A percentile compares a stretch with the other conserved stretches of the same genome.
These are phyloP conservation scores for Geococcyx californianus DNA, from an alignment of 2,113 vertebrate genomes.

Conservation along the genomic window DNA sequence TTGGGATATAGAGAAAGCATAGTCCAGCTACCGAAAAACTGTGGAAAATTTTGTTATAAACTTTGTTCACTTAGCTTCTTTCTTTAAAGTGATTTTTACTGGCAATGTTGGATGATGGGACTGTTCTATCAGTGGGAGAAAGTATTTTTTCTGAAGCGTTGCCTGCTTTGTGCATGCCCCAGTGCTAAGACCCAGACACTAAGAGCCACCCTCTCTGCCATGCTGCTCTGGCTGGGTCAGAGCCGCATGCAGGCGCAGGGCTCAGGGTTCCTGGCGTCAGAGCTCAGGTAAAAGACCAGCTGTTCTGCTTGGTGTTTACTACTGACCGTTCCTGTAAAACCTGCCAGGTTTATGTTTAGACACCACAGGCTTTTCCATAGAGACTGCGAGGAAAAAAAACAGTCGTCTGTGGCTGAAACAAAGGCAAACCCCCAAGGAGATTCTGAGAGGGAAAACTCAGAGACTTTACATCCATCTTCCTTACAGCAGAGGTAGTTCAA, in stretches of 20 bases:
- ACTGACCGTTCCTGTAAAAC: neutral
- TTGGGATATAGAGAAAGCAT: neutral
- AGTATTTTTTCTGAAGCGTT: neutral
- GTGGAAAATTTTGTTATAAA: neutral
- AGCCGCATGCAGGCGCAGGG: rapidly evolving
- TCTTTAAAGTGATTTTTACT: neutral
- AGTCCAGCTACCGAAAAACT: neutral
- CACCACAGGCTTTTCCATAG: neutral
- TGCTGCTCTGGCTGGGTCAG: neutral
- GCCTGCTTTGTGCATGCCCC: rapidly evolving
- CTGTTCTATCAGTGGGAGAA: neutral
- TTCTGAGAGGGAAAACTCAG: neutral
- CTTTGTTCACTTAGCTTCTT: neutral
- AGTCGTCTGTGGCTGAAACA: neutral
- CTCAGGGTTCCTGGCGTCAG: neutral
- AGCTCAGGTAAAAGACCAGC: neutral
- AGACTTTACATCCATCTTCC: neutral
- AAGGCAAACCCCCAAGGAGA: neutral
- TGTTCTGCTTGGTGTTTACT: neutral
- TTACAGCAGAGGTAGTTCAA: neutral
- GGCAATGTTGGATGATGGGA: neutral
- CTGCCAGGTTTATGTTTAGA: neutral
- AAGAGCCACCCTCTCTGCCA: rapidly evolving
- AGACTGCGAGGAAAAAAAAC: neutral
- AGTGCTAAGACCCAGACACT: neutral